Conservation (phyloP, 37 sponge, comb jelly and placozoan species). For the Dysidea cf. avara region DNA sequence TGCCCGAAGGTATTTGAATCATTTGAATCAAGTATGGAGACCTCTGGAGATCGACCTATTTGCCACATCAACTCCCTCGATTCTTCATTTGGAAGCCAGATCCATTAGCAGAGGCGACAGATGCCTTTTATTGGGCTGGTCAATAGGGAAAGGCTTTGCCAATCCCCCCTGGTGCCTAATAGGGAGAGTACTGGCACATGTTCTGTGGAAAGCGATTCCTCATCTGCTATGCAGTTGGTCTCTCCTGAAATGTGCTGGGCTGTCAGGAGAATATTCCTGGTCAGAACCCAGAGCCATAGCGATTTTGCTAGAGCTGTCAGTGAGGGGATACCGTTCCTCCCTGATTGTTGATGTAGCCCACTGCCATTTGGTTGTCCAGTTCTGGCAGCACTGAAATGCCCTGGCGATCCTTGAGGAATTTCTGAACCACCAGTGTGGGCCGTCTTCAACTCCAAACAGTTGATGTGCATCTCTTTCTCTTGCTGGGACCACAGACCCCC, state of each 20-base stretch:
- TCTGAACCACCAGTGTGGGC: conserved; percentile 3
- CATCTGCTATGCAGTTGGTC: conserved; percentile 11
- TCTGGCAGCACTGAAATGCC: conserved; percentile 2
- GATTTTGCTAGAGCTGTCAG: conserved; percentile 4
- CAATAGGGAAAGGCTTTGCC: no score
- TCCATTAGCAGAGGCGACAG: no score
- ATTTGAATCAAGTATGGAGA: no score
- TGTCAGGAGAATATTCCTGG: conserved; percentile 19
- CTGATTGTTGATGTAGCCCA: conserved; percentile 39
- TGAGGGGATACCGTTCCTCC: conserved; percentile 38
- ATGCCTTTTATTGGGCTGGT: no score
- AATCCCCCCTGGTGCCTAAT: no score
- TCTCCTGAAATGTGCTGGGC: conserved; percentile 17
- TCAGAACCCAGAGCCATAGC: conserved; percentile 20
- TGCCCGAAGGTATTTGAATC: no score
- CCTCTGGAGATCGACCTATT: no score
- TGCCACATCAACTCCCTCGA: no score
- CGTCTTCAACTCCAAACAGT: conserved; percentile 36
- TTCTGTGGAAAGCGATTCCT: background rate
- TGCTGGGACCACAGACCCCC: conserved; percentile 20
- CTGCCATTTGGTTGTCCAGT: conserved; percentile 22
- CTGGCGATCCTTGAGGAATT: background rate
- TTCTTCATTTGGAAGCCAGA: no score
- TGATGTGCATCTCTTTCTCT: conserved; percentile 37
- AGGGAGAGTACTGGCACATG: no score